Evolutionary conservation across 2,888 invertebrate species (phyloP), one percentile per base, ranked within the genome.

Genomic region (Zelleria hepariella): DNA sequence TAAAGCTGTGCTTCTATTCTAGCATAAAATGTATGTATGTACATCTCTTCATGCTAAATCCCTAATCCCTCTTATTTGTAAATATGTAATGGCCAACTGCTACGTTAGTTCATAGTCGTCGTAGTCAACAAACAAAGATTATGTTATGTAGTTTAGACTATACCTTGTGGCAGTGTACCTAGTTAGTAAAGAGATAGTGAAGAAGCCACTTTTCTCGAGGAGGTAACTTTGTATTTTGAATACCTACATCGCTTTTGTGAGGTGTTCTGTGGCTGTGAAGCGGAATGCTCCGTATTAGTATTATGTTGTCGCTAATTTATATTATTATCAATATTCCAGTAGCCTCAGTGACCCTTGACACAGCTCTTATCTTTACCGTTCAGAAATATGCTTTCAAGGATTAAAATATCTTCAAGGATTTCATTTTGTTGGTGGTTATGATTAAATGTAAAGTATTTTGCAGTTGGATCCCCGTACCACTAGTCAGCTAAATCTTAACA

Each of bases 241-340:
- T 83, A 83, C 78, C 82, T 78, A 80, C 75, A 74, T 79, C 72
- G 85, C 82, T 83, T 83, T 74, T 78, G 80, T 80, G 77, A 78
- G 80, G 75, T 84, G 78, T 85, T 84, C 75, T 78, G 84, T 86
- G 87, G 87, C 87, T 87, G 87, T 87, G 87, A 87, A 80, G 72
- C 73, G 83, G 86, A 71, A 75, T 74, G 79, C 82, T 78, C 77
- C 73, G 74, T 65, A 75, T 78, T 82, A 86, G 74, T 82, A 73
- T 77, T 82, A 84, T 71, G 84, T 84, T 86, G 79, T 76, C 78
- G 78, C 73, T 80, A 85, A 82, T 82, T 80, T 86, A 82, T 86
- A 82, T 82, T 82, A 80, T 80, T 77, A 72, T 74, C 70, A 65
- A 68, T 65, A 68, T 69, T 42, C 63, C 24, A 69, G 68, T 72